Evolutionary conservation across 1,140 invertebrate species (phyloP).

Genomic region (Sarcophaga bullata): DNA sequence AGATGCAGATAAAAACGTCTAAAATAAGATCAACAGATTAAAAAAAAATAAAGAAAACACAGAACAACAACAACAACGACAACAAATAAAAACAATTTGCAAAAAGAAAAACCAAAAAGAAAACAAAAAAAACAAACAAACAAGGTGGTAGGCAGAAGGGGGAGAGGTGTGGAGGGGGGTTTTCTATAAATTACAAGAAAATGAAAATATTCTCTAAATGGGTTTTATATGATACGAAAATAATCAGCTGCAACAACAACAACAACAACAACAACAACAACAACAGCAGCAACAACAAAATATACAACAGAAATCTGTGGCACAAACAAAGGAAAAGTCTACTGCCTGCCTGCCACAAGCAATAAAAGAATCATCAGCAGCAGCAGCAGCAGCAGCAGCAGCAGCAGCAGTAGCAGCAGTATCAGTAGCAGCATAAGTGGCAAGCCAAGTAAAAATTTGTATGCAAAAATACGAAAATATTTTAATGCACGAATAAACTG

Average conservation of each 20-base stretch:
- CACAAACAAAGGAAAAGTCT: constrained; percentile 3
- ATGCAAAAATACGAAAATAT: neutral
- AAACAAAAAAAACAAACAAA: neutral
- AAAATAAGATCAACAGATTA: constrained; percentile 20
- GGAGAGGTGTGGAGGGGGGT: no score
- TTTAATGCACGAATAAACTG: constrained; percentile 15
- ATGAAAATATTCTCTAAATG: constrained; percentile 20
- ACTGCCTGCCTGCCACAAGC: neutral
- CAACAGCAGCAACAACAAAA: no score
- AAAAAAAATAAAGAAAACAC: neutral
- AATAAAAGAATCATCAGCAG: neutral
- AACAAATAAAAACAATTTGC: neutral
- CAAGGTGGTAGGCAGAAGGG: no score
- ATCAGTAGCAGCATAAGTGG: no score
- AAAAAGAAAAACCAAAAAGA: no score
- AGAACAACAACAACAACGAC: no score
- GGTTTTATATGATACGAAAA: neutral
- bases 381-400: neutral
- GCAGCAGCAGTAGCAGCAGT: no score
- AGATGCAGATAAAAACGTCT: constrained; percentile 14
- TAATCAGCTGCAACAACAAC: neutral
- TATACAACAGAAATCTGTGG: neutral
- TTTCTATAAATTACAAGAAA: neutral
- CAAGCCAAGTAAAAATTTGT: neutral
- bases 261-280: no score